phyloP scores from a whole-genome alignment of 1,140 invertebrate species.

The Pseudachorutes palmiensis region DNA sequence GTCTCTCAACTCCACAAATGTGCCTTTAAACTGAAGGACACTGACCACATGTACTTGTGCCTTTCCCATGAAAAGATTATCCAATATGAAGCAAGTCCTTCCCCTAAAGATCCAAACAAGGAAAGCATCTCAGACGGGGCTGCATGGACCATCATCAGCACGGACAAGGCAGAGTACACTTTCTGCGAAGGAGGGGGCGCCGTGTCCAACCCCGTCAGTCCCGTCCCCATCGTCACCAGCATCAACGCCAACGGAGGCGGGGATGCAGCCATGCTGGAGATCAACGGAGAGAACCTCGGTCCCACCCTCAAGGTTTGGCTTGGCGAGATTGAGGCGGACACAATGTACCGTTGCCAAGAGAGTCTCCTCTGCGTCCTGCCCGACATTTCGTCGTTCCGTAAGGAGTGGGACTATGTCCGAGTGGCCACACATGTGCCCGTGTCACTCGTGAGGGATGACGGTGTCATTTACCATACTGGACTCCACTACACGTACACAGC shows the following conservation, averaged over 20 bases:
- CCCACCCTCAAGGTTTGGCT: constrained; percentile 58
- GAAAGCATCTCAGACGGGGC: constrained; percentile 64
- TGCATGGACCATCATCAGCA: constrained; percentile 64
- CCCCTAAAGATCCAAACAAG: constrained; percentile 54
- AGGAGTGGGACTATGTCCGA: constrained; percentile 52
- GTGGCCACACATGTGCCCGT: constrained; percentile 57
- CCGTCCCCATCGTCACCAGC: constrained; percentile 53
- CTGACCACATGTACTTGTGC: constrained; percentile 61
- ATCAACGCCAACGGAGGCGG: constrained; percentile 56
- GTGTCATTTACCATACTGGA: constrained; percentile 58
- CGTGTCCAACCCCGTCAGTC: constrained; percentile 53
- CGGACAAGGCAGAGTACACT: constrained; percentile 62
- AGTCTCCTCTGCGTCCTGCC: constrained; percentile 56
- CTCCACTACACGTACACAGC: constrained; percentile 49
- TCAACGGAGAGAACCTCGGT: constrained; percentile 56
- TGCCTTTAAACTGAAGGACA: constrained; percentile 63
- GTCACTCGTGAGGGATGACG: constrained; percentile 56
- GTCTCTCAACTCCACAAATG: constrained; percentile 65
- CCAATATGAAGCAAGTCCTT: constrained; percentile 58
- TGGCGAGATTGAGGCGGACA: constrained; percentile 58
- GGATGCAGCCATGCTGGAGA: constrained; percentile 57
- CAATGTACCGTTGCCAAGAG: constrained; percentile 56
- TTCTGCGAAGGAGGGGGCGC: constrained; percentile 62
- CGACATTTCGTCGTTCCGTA: constrained; percentile 53
- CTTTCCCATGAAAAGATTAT: constrained; percentile 62